phyloP scores from a whole-genome alignment of 2,888 invertebrate species.

The Monochamus alternatus region DNA sequence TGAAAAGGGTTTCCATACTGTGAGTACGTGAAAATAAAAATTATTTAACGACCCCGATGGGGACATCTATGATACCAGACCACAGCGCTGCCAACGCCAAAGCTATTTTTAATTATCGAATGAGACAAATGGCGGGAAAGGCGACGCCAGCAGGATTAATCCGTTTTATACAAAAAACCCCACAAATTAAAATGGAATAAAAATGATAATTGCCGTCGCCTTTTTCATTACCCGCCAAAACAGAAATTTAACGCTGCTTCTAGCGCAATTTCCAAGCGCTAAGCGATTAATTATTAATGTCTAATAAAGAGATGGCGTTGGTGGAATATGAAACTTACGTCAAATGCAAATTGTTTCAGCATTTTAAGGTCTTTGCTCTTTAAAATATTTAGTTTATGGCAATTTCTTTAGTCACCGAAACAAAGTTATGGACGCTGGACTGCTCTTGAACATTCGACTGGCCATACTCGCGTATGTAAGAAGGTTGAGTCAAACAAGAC shows the following conservation, averaged over 20 bases:
- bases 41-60: slow-evolving; percentile 1
- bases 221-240: slow-evolving; percentile 19
- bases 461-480: background rate
- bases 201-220: slow-evolving; percentile 21
- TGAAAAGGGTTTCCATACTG: background rate
- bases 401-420: no score
- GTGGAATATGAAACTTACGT: background rate
- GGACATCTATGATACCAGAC: background rate
- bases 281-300: slow-evolving; percentile 16
- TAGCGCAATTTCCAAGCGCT: slow-evolving; percentile 6
- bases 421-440: no score
- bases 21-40: background rate
- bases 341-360: background rate
- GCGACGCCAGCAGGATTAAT: slow-evolving; percentile 6
- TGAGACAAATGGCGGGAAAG: slow-evolving; percentile 18
- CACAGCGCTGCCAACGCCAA: slow-evolving; percentile 3
- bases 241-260: slow-evolving; percentile 9
- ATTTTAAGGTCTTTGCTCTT: background rate
- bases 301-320: background rate
- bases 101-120: slow-evolving; percentile 27
- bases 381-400: no score
- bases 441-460: background rate
- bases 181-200: slow-evolving; percentile 24
- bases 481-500: no score
- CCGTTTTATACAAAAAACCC: slow-evolving; percentile 2